Evolutionary conservation across 2,113 vertebrate genomes (phyloP).

Genomic region (Promerops cafer): DNA sequence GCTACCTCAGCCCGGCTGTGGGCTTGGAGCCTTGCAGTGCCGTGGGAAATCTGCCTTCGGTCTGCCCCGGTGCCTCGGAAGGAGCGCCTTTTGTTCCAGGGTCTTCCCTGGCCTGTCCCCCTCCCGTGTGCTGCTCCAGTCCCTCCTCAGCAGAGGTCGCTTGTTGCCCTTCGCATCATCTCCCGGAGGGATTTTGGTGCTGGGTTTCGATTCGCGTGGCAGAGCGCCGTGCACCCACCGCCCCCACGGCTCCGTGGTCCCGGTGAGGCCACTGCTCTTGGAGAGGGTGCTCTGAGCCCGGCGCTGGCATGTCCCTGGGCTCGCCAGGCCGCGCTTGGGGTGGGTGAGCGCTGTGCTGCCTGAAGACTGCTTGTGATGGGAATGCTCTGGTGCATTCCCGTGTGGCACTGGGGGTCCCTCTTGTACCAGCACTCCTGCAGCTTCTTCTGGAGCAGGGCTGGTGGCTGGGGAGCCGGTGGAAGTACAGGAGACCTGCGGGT

Average conservation of each 20-base stretch:
- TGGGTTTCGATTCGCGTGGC: background rate
- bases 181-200: background rate
- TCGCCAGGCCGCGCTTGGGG: rapidly evolving
- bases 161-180: background rate
- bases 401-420: background rate
- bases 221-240: background rate
- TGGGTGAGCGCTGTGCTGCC: background rate
- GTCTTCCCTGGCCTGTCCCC: background rate
- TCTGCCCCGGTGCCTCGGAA: background rate
- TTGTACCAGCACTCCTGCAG: background rate
- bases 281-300: background rate
- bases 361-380: background rate
- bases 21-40: background rate
- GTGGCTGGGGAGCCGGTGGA: background rate
- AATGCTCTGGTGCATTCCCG: background rate
- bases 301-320: background rate
- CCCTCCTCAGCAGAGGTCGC: constrained; percentile 59
- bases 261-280: background rate
- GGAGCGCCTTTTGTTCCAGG: background rate
- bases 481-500: rapidly evolving
- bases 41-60: background rate
- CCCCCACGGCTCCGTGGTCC: background rate
- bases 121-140: background rate
- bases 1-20: rapidly evolving
- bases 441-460: background rate